Base-by-base conservation (phyloP, 2,113 vertebrate genomes). In the Apeltes quadracus region DNA sequence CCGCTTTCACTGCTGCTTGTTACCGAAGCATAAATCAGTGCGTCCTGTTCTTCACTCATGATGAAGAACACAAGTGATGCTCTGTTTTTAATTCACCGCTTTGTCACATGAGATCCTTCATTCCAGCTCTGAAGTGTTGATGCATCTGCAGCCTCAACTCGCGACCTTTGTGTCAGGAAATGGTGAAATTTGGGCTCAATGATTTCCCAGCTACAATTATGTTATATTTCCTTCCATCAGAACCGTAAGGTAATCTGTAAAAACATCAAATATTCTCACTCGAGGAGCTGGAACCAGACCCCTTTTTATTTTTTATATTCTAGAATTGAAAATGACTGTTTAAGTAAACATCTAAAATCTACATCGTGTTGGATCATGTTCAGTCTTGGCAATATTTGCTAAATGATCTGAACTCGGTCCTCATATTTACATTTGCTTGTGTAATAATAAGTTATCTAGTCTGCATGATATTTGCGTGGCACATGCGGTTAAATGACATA, bases 1-100 rank as follows among this genome's bases (percentile, higher is more conserved):
- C 77, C 76, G 71, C 67, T 89, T 89, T 90, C 83, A 55, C 86
- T 70, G 29, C 27, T 36, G 41, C 38, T 77, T n/a, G n/a, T n/a
- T n/a, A n/a, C n/a, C n/a, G n/a, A n/a, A n/a, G n/a, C n/a, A n/a
- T n/a, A n/a, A n/a, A n/a, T n/a, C n/a, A n/a, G n/a, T n/a, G n/a
- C n/a, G n/a, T n/a, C n/a, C n/a, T n/a, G n/a, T n/a, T n/a, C n/a
- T n/a, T n/a, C n/a, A n/a, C n/a, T n/a, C n/a, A n/a, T n/a, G n/a
- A n/a, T n/a, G n/a, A n/a, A n/a, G n/a, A n/a, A n/a, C n/a, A n/a
- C n/a, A n/a, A n/a, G n/a, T n/a, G n/a, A n/a, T 39, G n/a, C 16
- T 20, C 50, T 3, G 14, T n/a, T 48, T 3, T 41, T 16, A 22
- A 22, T 34, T 32, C 23, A 36, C 44, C 14, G 18, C 18, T 39